Conservation (phyloP, 2,113 vertebrate species). For the Eptatretus burgeri region DNA sequence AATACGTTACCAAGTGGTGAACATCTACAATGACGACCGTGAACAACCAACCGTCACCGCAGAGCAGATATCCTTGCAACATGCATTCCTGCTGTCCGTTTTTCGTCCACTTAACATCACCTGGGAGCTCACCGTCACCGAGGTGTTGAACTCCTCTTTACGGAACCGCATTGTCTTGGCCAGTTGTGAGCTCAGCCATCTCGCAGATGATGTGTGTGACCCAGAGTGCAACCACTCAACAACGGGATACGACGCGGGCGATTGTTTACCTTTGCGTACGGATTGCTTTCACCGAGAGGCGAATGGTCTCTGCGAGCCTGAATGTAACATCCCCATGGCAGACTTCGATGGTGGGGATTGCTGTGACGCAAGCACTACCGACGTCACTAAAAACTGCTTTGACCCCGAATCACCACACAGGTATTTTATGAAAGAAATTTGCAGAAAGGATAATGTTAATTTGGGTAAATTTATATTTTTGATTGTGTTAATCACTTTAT, state of each 20-base stretch:
- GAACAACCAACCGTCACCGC: conserved; percentile 44
- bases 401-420: conserved; percentile 65
- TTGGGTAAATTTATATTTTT: too few species aligned
- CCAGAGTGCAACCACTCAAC: conserved; percentile 74
- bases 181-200: conserved; percentile 82
- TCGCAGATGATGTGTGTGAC: conserved; percentile 52
- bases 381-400: conserved; percentile 95
- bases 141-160: conserved; percentile 52
- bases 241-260: conserved; percentile 56
- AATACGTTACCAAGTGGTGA: conserved; percentile 67
- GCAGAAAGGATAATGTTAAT: too few species aligned
- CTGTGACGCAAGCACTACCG: conserved; percentile 66
- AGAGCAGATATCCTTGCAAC: conserved; percentile 72
- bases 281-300: conserved; percentile 23
- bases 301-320: conserved; percentile 58
- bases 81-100: conserved; percentile 46
- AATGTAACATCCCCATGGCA: conserved; percentile 65
- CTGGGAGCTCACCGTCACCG: conserved; percentile 66
- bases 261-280: conserved; percentile 18
- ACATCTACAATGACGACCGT: conserved; percentile 33
- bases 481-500: too few species aligned
- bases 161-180: conserved; percentile 56
- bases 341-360: conserved; percentile 66
- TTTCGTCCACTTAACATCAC: conserved; percentile 69
- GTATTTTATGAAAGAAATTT: conserved; percentile 17